Percentiles rank a stretch among this genome's conserved stretches.
These are phyloP conservation scores for Neocrepidodera transversa DNA, from an alignment of 2,888 invertebrate genomes.

Conservation along the genomic window DNA sequence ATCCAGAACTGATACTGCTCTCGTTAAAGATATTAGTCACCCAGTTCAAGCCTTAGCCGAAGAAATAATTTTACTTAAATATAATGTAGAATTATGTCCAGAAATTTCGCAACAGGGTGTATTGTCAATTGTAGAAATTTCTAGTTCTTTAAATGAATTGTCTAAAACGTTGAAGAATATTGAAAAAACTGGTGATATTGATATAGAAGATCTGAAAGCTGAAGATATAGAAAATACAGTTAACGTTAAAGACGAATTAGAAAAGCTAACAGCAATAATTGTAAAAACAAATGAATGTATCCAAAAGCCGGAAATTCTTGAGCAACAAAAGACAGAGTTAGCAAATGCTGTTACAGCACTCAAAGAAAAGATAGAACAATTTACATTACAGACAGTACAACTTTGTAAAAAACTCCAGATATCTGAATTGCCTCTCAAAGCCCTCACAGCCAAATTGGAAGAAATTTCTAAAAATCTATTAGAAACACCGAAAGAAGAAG, in stretches of 20 bases:
- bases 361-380: conserved; percentile 30
- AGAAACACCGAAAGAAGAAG: not conserved
- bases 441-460: conserved; percentile 21
- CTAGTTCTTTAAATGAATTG: conserved; percentile 8
- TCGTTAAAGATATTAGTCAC: conserved; percentile 17
- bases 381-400: conserved; percentile 1
- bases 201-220: conserved; percentile 19
- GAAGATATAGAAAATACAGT: conserved; percentile 11
- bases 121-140: conserved; percentile 34
- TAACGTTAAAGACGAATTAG: conserved; percentile 38
- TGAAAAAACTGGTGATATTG: conserved; percentile 3
- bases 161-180: conserved; percentile 13
- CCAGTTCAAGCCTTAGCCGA: conserved; percentile 4
- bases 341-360: conserved; percentile 30
- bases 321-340: conserved; percentile 35
- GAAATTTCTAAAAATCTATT: conserved; percentile 14
- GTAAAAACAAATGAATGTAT: conserved; percentile 28
- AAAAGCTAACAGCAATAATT: conserved; percentile 40
- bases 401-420: conserved; percentile 25
- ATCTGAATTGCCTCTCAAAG: conserved; percentile 26
- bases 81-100: conserved; percentile 5
- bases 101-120: conserved; percentile 32
- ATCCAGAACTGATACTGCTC: conserved; percentile 18
- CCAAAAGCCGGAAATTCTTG: conserved; percentile 32
- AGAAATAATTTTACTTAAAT: conserved; percentile 3